Percentiles rank a stretch among this genome's conserved stretches.
These are phyloP conservation scores for Oophaga pumilio DNA, from an alignment of 2,113 vertebrate species.

Conservation along the genomic window DNA sequence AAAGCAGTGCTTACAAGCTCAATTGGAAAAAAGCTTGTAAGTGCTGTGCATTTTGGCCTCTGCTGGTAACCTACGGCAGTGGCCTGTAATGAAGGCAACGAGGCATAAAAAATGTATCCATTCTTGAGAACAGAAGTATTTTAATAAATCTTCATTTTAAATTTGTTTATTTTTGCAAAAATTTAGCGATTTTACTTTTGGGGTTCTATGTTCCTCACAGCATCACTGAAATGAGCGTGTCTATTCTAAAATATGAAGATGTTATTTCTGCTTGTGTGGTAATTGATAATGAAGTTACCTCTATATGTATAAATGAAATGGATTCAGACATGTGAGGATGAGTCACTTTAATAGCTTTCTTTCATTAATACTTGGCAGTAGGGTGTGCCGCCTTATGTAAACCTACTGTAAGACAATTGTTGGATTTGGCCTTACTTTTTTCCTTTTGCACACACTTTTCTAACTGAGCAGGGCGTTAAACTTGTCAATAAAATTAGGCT, in stretches of 20 bases:
- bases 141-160: too few species aligned
- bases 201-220: background rate
- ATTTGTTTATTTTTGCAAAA: background rate
- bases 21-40: too few species aligned
- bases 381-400: background rate
- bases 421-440: background rate
- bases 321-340: background rate
- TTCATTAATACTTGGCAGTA: background rate
- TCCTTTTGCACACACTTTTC: slow-evolving; percentile 15
- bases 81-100: too few species aligned
- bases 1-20: too few species aligned
- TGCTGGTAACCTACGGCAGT: too few species aligned
- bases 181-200: background rate
- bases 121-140: too few species aligned
- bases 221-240: background rate
- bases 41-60: too few species aligned
- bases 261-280: background rate
- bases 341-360: background rate
- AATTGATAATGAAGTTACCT: background rate
- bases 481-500: background rate
- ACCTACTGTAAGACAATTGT: background rate
- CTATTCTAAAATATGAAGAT: background rate
- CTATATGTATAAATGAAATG: background rate
- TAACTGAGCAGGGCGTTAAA: slow-evolving; percentile 23
- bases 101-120: too few species aligned